These are phyloP conservation scores for Hirtodrosophila trivittata DNA, from an alignment of 2,888 invertebrate genomes.

Conservation along the genomic window DNA sequence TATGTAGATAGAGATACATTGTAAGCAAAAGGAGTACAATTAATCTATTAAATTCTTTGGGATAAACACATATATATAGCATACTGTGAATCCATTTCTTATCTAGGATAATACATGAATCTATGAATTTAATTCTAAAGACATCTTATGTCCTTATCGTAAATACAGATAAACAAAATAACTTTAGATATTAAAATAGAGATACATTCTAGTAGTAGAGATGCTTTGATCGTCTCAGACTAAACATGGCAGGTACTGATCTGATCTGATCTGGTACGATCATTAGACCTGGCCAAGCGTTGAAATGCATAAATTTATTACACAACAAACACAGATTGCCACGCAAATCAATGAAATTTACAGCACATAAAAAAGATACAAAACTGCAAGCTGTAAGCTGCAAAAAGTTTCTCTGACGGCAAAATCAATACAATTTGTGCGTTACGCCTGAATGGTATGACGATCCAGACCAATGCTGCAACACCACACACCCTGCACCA, in stretches of 20 bases:
- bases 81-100: too few relatives aligned
- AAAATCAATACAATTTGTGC: slow-evolving; percentile 68
- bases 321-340: slow-evolving; percentile 70
- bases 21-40: too few relatives aligned
- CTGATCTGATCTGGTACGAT: background rate
- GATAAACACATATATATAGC: too few relatives aligned
- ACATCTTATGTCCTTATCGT: too few relatives aligned
- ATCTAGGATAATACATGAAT: too few relatives aligned
- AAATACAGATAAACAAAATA: too few relatives aligned
- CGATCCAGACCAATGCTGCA: slow-evolving; percentile 18
- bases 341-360: slow-evolving; percentile 68
- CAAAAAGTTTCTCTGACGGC: slow-evolving; percentile 36
- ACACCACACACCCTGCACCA: background rate
- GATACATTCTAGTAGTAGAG: too few relatives aligned
- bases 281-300: slow-evolving; percentile 46
- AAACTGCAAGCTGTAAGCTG: slow-evolving; percentile 19
- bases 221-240: background rate
- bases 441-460: slow-evolving; percentile 46
- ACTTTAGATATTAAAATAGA: too few relatives aligned
- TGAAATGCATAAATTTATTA: slow-evolving; percentile 72
- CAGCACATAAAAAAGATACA: slow-evolving; percentile 40
- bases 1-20: too few relatives aligned
- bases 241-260: background rate
- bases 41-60: too few relatives aligned
- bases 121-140: too few relatives aligned